phyloP scores from a whole-genome alignment of 2,797 vertebrate genomes.

The Ispidina lecontei region DNA sequence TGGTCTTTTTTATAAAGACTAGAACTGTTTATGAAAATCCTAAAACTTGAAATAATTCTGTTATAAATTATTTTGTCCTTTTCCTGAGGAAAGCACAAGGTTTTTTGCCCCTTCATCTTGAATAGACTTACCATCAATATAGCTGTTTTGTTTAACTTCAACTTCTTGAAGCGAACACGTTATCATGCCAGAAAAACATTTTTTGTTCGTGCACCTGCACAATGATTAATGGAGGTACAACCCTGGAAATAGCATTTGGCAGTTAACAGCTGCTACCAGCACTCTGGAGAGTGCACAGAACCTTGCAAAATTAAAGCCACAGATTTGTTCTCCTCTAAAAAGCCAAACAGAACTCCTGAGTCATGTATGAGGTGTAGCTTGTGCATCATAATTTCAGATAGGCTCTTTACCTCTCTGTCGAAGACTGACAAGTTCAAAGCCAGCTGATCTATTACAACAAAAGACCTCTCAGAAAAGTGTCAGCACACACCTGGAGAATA shows the following conservation, averaged over 20 bases:
- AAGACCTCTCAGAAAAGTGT: slow-evolving; percentile 26
- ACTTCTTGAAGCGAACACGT: slow-evolving; percentile 21
- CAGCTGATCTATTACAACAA: slow-evolving; percentile 18
- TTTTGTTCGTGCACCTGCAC: slow-evolving; percentile 53
- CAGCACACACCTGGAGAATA: slow-evolving; percentile 2
- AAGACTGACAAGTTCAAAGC: slow-evolving; percentile 40
- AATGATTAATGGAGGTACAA: slow-evolving; percentile 60
- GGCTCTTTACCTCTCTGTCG: background rate
- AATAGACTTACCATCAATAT: slow-evolving; percentile 28
- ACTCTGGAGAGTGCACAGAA: slow-evolving; percentile 61
- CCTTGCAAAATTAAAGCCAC: slow-evolving; percentile 54
- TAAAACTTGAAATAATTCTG: slow-evolving; percentile 26
- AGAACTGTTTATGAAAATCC: slow-evolving; percentile 19
- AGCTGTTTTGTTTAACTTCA: slow-evolving; percentile 19
- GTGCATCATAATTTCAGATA: slow-evolving; percentile 38
- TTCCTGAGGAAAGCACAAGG: background rate
- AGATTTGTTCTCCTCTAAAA: slow-evolving; percentile 42
- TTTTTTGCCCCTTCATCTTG: background rate
- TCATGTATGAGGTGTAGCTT: background rate
- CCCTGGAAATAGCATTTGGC: slow-evolving; percentile 59
- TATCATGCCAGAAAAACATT: slow-evolving; percentile 43
- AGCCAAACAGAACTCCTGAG: slow-evolving; percentile 30
- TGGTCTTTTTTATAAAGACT: background rate
- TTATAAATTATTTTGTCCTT: background rate
- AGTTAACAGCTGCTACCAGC: slow-evolving; percentile 62